These are phyloP conservation scores for Diloba caeruleocephala DNA, from an alignment of 2,888 invertebrate genomes.

Conservation along the genomic window DNA sequence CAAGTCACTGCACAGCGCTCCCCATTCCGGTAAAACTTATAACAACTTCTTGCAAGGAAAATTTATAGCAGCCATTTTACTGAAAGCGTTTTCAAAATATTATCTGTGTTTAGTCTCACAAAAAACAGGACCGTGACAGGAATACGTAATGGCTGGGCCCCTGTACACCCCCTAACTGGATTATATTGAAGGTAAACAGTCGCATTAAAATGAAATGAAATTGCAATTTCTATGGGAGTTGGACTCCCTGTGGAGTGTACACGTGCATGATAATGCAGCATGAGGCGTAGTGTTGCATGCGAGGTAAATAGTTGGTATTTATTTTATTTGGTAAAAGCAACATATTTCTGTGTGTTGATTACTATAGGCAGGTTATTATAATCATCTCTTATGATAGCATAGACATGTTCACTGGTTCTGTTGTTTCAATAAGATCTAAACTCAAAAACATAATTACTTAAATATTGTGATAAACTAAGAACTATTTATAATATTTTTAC, in stretches of 20 bases:
- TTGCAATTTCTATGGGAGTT: slow-evolving; percentile 76
- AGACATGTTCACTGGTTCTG: too few relatives aligned
- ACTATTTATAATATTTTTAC: too few relatives aligned
- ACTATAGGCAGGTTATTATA: too few relatives aligned
- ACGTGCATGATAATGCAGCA: slow-evolving; percentile 50
- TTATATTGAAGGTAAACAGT: slow-evolving; percentile 84
- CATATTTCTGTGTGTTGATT: neutral
- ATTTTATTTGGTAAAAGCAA: slow-evolving; percentile 1
- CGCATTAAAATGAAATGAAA: slow-evolving; percentile 84
- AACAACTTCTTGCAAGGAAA: slow-evolving; percentile 15
- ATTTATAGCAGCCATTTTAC: slow-evolving; percentile 1
- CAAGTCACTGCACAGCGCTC: too few relatives aligned
- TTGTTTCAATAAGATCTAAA: too few relatives aligned
- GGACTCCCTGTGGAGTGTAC: slow-evolving; percentile 62
- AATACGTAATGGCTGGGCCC: slow-evolving; percentile 59
- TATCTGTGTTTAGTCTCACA: slow-evolving; percentile 37
- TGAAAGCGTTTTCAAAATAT: slow-evolving; percentile 35
- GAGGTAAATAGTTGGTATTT: slow-evolving; percentile 9
- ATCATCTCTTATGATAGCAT: too few relatives aligned
- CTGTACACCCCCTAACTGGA: slow-evolving; percentile 67
- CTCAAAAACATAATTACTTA: too few relatives aligned
- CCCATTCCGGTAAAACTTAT: slow-evolving; percentile 10
- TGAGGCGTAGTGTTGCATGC: slow-evolving; percentile 2
- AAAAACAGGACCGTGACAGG: slow-evolving; percentile 56
- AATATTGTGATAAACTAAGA: too few relatives aligned